Evolutionary conservation across 2,888 invertebrate genomes (phyloP).

Genomic region (Gryllus longicercus): DNA sequence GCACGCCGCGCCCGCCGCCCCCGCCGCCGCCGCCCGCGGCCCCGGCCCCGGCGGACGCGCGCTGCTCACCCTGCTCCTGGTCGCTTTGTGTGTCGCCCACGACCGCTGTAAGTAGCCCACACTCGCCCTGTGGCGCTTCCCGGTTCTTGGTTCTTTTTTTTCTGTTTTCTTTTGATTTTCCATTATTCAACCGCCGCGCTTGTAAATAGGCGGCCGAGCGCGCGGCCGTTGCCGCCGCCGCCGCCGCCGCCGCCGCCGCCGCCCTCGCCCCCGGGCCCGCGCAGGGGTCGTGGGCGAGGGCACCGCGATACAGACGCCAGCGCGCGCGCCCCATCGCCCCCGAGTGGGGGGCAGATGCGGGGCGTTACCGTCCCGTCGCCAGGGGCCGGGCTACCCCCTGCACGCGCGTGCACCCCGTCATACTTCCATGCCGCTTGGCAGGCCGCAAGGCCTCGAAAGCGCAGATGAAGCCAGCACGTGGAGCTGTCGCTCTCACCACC

Average conservation of each 20-base stretch:
- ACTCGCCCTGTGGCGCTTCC: slow-evolving; percentile 3
- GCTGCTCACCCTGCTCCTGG: neutral
- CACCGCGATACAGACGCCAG: neutral
- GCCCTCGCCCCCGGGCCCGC: neutral
- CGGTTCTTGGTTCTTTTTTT: slow-evolving; percentile 5
- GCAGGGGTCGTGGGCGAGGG: neutral
- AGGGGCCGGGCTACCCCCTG: neutral
- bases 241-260: neutral
- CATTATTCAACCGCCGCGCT: neutral
- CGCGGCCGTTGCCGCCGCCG: neutral
- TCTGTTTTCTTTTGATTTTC: neutral
- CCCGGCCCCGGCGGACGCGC: too few species aligned
- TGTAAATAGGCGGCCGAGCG: neutral
- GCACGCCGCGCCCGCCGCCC: neutral
- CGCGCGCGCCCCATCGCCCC: neutral
- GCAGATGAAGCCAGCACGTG: neutral
- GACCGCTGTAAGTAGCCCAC: slow-evolving; percentile 7
- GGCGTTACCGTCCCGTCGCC: neutral
- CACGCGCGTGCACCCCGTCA: neutral
- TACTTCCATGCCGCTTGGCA: neutral
- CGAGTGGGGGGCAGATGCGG: neutral
- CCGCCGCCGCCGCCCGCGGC: neutral
- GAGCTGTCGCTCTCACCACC: too few species aligned
- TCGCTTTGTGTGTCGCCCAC: slow-evolving; percentile 3
- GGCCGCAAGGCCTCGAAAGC: neutral